Conservation (phyloP, 2,113 vertebrate genomes). For the Callopanchax toddi region DNA sequence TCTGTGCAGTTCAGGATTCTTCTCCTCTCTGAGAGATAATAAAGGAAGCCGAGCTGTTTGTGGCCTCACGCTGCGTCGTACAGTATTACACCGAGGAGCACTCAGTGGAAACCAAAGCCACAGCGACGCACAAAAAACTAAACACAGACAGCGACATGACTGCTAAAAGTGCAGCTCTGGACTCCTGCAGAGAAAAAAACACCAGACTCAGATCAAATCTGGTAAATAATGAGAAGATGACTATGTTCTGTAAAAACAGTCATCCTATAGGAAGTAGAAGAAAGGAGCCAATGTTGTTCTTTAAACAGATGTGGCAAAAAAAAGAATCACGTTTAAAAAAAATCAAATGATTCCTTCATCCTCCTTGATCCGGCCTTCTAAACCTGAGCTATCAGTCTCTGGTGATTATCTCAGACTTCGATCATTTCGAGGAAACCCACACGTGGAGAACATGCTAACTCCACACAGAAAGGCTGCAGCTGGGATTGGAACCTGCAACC, state of each 20-base stretch:
- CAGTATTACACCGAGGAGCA: conserved; percentile 3
- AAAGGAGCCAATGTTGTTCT: background rate
- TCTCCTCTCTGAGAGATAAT: background rate
- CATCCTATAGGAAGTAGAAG: background rate
- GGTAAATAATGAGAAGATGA: conserved; percentile 12
- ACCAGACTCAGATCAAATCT: background rate
- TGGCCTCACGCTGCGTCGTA: background rate
- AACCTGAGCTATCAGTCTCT: too few relatives aligned
- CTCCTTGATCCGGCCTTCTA: too few relatives aligned
- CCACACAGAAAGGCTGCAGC: too few relatives aligned
- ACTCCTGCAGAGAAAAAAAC: conserved; percentile 7
- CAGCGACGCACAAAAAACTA: background rate
- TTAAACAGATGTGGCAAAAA: background rate
- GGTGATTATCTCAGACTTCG: too few relatives aligned
- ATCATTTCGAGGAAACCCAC: too few relatives aligned
- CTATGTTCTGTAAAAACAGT: background rate
- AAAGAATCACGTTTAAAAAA: background rate
- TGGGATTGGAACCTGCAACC: too few relatives aligned
- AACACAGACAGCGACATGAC: background rate
- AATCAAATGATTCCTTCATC: too few relatives aligned
- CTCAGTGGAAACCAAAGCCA: conserved; percentile 21
- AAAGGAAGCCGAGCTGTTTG: conserved; percentile 8
- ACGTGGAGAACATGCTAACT: too few relatives aligned
- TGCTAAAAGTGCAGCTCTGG: background rate
- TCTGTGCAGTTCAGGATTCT: conserved; percentile 5